Evolutionary conservation across 1,140 invertebrate species (phyloP), one percentile per base, ranked within the genome.

Genomic region (Calephelis virginiensis): DNA sequence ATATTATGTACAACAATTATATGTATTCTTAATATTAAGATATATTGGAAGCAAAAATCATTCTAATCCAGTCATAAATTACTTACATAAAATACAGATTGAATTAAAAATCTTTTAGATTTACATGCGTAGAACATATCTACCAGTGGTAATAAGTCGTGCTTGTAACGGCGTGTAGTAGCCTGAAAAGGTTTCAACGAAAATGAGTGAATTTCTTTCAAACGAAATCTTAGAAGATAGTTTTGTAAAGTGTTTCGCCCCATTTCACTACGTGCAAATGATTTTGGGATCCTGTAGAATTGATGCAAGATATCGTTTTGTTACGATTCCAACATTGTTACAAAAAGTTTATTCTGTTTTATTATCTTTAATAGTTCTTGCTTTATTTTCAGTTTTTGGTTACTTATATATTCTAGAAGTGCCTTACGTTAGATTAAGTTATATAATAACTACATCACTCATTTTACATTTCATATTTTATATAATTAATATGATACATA

Each of bases 221-320:
- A 72, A 77, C 50, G 81, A 85, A 53, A 82, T 82, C n/a, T 69
- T 87, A 61, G 75, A 83, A 13, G 75, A 83, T n/a, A 66, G 65
- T 37, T 78, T 76, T 47, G 53, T 85, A 5, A 79, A 72, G 49
- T 61, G 63, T 13, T 80, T 80, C 50, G 60, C 49, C 1, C 68
- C 75, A 0, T 71, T 81, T 64, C 67, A 70, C 61, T 43, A 17
- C 7, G 28, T 77, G 5, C 81, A 86, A 73, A 72, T 60, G 62
- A 17, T 81, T 0, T 48, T 86, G 8, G 82, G 80, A 1, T 66
- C 76, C 0, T 79, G 75, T 45, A 67, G 83, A 13, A 70, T 88
- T 4, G 64, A 86, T 46, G 63, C 73, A 11, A 80, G 70, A 64
- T 60, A 84, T 63, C 66, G 75, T 48, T 86, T 83, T 38, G 74